Percentiles rank a stretch among this genome's conserved stretches.
Conservation (phyloP, 2,888 invertebrate species). For the Uropetala carovei region DNA sequence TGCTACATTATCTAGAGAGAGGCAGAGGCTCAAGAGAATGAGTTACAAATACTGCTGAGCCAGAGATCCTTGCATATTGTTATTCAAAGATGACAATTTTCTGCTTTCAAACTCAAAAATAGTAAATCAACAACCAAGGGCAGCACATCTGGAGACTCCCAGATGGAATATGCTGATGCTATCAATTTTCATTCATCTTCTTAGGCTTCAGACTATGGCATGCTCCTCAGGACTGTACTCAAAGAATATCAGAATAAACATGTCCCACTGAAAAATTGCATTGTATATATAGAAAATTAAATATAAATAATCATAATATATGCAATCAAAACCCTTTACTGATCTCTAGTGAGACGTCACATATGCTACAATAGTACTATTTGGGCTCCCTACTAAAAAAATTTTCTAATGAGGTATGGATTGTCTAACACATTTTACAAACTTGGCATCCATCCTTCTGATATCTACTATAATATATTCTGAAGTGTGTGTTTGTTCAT, state of each 20-base stretch:
- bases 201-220: slow-evolving; percentile 96
- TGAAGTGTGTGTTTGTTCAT: no score
- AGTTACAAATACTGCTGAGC: slow-evolving; percentile 49
- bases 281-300: no score
- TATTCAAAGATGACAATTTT: slow-evolving; percentile 36
- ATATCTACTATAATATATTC: no score
- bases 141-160: background rate
- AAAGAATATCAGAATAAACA: slow-evolving; percentile 68
- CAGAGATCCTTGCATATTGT: slow-evolving; percentile 47
- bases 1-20: background rate
- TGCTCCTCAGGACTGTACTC: slow-evolving; percentile 97
- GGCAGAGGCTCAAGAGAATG: background rate
- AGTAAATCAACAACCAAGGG: slow-evolving; percentile 39
- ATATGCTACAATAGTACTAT: no score
- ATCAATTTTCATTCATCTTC: slow-evolving; percentile 91
- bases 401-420: no score
- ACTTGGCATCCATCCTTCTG: no score
- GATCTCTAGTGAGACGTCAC: no score
- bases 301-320: no score
- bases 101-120: slow-evolving; percentile 52
- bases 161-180: background rate
- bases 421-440: no score
- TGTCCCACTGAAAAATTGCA: no score
- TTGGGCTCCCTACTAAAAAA: no score
- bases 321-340: no score